Conservation (phyloP, 2,888 invertebrate genomes). For the Melieria picta region DNA sequence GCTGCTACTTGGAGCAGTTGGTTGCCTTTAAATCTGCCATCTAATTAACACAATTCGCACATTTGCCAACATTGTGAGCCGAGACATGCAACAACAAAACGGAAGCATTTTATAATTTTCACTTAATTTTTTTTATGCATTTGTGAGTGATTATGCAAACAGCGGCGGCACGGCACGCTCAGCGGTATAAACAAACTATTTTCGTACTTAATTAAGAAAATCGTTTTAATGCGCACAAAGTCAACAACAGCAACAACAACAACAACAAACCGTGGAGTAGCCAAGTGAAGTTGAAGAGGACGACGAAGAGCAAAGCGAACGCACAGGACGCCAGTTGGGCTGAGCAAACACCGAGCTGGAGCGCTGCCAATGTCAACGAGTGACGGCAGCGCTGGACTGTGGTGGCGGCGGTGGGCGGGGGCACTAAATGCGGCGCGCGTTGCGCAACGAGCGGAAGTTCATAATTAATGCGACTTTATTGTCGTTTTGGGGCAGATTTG, state of each 20-base stretch:
- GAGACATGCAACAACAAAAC: too few relatives aligned
- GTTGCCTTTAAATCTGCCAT: too few relatives aligned
- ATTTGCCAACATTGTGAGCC: too few relatives aligned
- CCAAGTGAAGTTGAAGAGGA: background rate
- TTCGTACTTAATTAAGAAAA: conserved; percentile 28
- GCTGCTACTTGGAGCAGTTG: too few relatives aligned
- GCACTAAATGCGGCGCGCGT: background rate
- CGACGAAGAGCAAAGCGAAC: too few relatives aligned
- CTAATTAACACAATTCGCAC: too few relatives aligned
- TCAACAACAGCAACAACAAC: background rate
- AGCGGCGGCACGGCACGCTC: background rate
- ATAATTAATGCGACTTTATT: conserved; percentile 15
- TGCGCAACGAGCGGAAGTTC: conserved; percentile 3
- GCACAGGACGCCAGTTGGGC: conserved; percentile 1
- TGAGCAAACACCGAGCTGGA: background rate
- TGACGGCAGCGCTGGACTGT: too few relatives aligned
- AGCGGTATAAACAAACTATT: conserved; percentile 24
- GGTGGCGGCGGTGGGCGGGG: background rate
- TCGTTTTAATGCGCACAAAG: conserved; percentile 23
- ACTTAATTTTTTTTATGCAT: background rate
- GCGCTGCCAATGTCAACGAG: too few relatives aligned
- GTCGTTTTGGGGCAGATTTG: background rate
- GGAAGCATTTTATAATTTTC: background rate
- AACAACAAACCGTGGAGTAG: too few relatives aligned
- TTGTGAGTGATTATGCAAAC: background rate